phyloP scores from a whole-genome alignment of 2,888 invertebrate species.

The Cryptocephalus moraei region DNA sequence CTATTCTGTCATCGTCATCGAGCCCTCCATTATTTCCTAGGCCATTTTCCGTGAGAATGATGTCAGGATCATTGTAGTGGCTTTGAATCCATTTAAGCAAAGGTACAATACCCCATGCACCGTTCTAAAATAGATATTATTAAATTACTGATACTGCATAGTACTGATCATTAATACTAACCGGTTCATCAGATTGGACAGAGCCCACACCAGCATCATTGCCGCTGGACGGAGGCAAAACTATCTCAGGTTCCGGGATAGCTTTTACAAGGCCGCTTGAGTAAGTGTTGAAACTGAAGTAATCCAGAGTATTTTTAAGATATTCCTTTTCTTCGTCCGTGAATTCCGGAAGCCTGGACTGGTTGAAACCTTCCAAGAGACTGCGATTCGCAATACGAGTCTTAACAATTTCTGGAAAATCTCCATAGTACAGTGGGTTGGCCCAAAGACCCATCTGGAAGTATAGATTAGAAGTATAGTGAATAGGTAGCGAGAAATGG shows the following conservation, averaged over 20 bases:
- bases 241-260: neutral
- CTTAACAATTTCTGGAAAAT: neutral
- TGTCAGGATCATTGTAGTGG: neutral
- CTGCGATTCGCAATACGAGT: neutral
- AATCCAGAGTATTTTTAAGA: neutral
- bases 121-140: neutral
- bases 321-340: neutral
- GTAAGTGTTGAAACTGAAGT: neutral
- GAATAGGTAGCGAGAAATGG: no score
- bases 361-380: neutral
- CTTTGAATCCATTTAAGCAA: neutral
- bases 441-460: neutral
- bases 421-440: neutral
- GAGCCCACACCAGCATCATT: neutral
- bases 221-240: neutral
- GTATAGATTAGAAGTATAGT: neutral
- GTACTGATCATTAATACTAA: no score
- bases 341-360: neutral
- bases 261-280: neutral
- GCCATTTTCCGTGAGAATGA: neutral
- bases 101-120: neutral
- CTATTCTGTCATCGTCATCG: neutral
- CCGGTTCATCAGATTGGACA: no score
- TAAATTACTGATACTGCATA: neutral
- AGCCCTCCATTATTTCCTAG: neutral